phyloP scores from a whole-genome alignment of 2,797 vertebrate genomes.

The Apodemus agrarius region DNA sequence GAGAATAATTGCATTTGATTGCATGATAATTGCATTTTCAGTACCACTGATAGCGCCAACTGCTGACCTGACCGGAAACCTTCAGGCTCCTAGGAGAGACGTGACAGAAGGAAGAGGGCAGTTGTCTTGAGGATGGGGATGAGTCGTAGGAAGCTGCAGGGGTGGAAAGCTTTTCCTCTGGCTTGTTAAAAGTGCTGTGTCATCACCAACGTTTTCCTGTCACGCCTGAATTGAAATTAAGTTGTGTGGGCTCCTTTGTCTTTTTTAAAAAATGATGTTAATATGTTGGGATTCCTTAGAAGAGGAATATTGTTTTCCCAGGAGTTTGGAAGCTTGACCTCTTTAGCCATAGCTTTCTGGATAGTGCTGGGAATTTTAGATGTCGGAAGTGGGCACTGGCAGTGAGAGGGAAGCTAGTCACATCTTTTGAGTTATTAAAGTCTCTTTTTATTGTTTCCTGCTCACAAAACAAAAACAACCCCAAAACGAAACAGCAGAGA shows the following conservation, averaged over 20 bases:
- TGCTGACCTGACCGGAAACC: slow-evolving; percentile 49
- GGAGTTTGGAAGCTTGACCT: slow-evolving; percentile 11
- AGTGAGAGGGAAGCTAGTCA: neutral
- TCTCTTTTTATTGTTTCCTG: slow-evolving; percentile 64
- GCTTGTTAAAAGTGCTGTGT: slow-evolving; percentile 72
- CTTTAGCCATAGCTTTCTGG: slow-evolving; percentile 15
- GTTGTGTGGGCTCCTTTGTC: neutral
- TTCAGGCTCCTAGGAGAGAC: neutral
- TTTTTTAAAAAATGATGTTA: slow-evolving; percentile 18
- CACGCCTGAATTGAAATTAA: slow-evolving; percentile 55
- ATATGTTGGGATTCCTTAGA: slow-evolving; percentile 4
- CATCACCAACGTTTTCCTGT: slow-evolving; percentile 53
- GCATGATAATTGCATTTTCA: slow-evolving; percentile 75
- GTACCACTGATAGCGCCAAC: slow-evolving; percentile 78
- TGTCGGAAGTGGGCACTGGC: slow-evolving; percentile 15
- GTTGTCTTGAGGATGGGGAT: slow-evolving; percentile 45
- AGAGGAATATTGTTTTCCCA: slow-evolving; percentile 1
- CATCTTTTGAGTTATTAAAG: slow-evolving; percentile 18
- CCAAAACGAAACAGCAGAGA: neutral
- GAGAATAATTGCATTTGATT: neutral
- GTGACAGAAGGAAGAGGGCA: slow-evolving; percentile 7
- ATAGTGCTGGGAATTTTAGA: neutral
- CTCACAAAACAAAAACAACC: neutral
- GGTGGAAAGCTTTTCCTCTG: slow-evolving; percentile 34
- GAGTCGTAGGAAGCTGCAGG: neutral